Evolutionary conservation across 1,140 invertebrate genomes (phyloP).

Genomic region (Orius insidiosus): DNA sequence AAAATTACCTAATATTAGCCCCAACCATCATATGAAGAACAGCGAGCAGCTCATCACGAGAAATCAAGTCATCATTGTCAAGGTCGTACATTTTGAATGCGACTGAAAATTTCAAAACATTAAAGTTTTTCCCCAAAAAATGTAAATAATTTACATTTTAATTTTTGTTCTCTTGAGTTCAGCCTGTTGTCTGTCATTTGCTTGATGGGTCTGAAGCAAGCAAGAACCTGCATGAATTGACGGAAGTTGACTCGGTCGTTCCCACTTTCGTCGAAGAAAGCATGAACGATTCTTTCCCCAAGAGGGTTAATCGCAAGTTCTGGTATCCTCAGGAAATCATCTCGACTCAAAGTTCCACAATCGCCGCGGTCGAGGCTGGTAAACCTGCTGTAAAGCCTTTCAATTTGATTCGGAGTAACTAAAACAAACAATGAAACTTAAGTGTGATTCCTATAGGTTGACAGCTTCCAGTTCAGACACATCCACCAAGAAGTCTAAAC

Average conservation of each 20-base stretch:
- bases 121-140: neutral
- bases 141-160: slow-evolving; percentile 58
- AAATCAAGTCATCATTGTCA: slow-evolving; percentile 94
- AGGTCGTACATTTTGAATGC: slow-evolving; percentile 99
- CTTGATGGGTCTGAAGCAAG: slow-evolving; percentile 88
- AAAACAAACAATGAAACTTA: slow-evolving; percentile 25
- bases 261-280: slow-evolving; percentile 77
- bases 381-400: slow-evolving; percentile 90
- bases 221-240: slow-evolving; percentile 92
- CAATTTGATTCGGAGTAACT: slow-evolving; percentile 97
- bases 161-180: slow-evolving; percentile 89
- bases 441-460: neutral
- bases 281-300: slow-evolving; percentile 93
- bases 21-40: slow-evolving; percentile 99
- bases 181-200: slow-evolving; percentile 75
- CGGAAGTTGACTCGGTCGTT: slow-evolving; percentile 90
- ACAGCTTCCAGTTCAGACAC: neutral
- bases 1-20: slow-evolving; percentile 84
- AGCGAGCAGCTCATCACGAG: slow-evolving; percentile 84
- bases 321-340: slow-evolving; percentile 94
- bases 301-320: slow-evolving; percentile 89
- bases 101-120: slow-evolving; percentile 48
- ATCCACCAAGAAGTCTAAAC: neutral
- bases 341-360: slow-evolving; percentile 84
- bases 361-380: slow-evolving; percentile 89